Evolutionary conservation across 2,113 vertebrate species (phyloP), one percentile per base, ranked within the genome.

Genomic region (Anser cygnoides): DNA sequence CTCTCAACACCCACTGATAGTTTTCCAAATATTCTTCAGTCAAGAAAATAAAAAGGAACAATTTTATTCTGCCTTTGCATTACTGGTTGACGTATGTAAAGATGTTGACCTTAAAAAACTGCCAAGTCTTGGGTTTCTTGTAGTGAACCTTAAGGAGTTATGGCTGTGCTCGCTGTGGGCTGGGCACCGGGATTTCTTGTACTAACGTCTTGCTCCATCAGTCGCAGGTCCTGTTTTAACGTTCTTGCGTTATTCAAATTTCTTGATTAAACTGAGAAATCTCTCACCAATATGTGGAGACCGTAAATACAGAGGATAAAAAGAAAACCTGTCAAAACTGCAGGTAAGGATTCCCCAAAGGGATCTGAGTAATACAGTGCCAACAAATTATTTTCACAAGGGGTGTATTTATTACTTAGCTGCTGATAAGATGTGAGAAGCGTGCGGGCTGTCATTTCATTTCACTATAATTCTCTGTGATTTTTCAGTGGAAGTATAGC

Each of bases 351-450:
- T 82, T 87, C 39, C 29, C 67, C 55, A 80, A 80, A 67, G 26
- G 13, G 16, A 33, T 78, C n/a, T 6, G 6, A 65, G 23, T 65
- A 61, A 46, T 28, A 31, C 10, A 28, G 28, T 82, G 57, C 57
- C 57, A 82, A 6, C 59, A 21, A 91, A 78, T 74, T 81, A 1
- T n/a, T 93, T 90, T 94, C 8, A 29, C 19, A 77, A n/a, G 37
- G 6, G 15, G 2, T 75, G 14, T 63, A 46, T 90, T 88, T 92
- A 23, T 90, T 93, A 90, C 62, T 81, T 73, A 92, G 49, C 35
- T 72, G 52, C 77, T 92, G 87, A 13, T 95, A 87, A 94, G 70
- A 72, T 66, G 80, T 81, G 80, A 59, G 65, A 88, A 90, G 20
- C 70, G 25, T 59, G 31, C 63, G 49, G 41, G 54, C 25, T 87